Evolutionary conservation across 2,113 vertebrate species (phyloP).

Genomic region (Chaetodon trifascialis): DNA sequence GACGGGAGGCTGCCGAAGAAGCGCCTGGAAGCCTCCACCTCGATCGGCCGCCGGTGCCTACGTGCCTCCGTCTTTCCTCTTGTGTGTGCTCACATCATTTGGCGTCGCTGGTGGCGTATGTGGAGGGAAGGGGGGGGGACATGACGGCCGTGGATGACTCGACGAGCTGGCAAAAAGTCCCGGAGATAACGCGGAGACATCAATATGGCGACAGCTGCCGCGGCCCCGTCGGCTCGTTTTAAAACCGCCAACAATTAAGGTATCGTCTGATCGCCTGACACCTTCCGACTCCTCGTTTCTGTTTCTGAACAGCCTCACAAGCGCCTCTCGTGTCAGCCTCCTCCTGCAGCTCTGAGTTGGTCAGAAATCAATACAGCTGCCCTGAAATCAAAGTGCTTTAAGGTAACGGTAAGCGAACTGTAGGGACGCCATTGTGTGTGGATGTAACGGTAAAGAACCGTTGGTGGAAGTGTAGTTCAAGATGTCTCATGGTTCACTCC

Average conservation of each 20-base stretch:
- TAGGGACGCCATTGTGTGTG: neutral
- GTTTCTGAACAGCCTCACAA: neutral
- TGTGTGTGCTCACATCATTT: neutral
- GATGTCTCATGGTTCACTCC: neutral
- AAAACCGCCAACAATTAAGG: slow-evolving; percentile 64
- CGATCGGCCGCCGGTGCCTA: neutral
- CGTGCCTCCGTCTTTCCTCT: neutral
- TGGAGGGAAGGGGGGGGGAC: neutral
- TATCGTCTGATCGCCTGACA: slow-evolving; percentile 42
- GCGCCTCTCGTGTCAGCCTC: neutral
- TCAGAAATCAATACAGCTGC: neutral
- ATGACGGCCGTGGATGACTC: neutral
- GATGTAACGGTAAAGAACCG: too few species aligned
- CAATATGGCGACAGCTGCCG: slow-evolving; percentile 84
- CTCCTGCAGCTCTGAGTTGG: neutral
- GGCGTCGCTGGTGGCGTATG: neutral
- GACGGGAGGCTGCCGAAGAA: neutral
- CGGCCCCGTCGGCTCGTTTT: slow-evolving; percentile 47
- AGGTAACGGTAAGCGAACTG: neutral
- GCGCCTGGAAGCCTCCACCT: slow-evolving; percentile 14
- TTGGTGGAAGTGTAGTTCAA: neutral
- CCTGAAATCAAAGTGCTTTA: neutral
- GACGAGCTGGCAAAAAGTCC: neutral
- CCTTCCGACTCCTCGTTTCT: slow-evolving; percentile 11
- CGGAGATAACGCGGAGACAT: slow-evolving; percentile 60